phyloP scores from a whole-genome alignment of 2,113 vertebrate species.

The Urocynchramus pylzowi region DNA sequence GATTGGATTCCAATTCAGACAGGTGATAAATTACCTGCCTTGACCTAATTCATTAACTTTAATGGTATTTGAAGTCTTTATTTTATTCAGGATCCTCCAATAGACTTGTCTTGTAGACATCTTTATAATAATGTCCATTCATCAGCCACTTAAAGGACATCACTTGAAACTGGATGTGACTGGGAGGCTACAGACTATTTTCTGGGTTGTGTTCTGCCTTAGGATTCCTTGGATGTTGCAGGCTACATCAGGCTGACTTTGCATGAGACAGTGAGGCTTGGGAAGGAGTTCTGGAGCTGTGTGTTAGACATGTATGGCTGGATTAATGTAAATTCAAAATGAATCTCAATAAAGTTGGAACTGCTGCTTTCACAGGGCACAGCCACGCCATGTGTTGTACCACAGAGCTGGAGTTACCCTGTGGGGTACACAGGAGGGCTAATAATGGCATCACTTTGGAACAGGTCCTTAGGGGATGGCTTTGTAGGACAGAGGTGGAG shows the following conservation, averaged over 20 bases:
- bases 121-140: slow-evolving; percentile 24
- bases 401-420: background rate
- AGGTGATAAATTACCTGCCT: slow-evolving; percentile 27
- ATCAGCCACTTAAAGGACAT: slow-evolving; percentile 22
- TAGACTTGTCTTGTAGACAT: background rate
- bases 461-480: background rate
- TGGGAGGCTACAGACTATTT: background rate
- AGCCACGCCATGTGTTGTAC: background rate
- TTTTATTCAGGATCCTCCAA: background rate
- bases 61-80: slow-evolving; percentile 37
- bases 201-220: background rate
- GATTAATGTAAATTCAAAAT: background rate
- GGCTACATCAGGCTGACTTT: background rate
- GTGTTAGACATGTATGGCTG: background rate
- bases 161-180: background rate
- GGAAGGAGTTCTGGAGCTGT: background rate
- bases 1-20: slow-evolving; percentile 34
- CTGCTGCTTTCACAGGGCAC: background rate
- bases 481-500: background rate
- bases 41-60: slow-evolving; percentile 59
- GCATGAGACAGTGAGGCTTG: background rate
- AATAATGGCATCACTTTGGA: background rate
- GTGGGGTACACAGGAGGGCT: background rate
- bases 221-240: background rate
- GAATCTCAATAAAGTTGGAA: background rate